Conservation (phyloP, 2,113 vertebrate species). For the Zootoca vivipara region DNA sequence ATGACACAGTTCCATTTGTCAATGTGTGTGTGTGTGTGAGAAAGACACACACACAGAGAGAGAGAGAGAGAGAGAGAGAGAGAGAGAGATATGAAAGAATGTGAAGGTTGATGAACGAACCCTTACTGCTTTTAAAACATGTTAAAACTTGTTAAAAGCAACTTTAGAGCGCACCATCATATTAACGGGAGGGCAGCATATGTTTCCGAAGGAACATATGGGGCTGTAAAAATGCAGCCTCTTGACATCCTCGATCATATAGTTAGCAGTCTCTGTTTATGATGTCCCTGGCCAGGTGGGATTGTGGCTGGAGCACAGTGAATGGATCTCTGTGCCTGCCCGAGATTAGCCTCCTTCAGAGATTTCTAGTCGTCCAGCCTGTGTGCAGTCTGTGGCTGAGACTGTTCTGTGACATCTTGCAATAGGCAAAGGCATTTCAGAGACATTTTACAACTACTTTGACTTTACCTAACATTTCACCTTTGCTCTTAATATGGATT, state of each 20-base stretch:
- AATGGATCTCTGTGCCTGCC: neutral
- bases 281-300: constrained; percentile 34
- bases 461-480: constrained; percentile 50
- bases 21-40: neutral
- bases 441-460: neutral
- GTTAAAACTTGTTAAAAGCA: constrained; percentile 22
- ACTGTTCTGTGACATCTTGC: neutral
- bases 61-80: too few species aligned
- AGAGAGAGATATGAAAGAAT: too few species aligned
- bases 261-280: constrained; percentile 8
- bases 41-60: too few species aligned
- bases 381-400: neutral
- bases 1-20: neutral
- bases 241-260: constrained; percentile 18
- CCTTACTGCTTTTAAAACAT: constrained; percentile 26
- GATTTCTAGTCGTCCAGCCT: neutral
- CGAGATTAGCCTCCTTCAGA: neutral
- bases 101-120: neutral
- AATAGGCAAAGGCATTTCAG: neutral
- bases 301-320: constrained; percentile 11
- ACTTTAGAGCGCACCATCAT: constrained; percentile 34
- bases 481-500: constrained; percentile 3
- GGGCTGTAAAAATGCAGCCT: constrained; percentile 48
- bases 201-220: constrained; percentile 40
- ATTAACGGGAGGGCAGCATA: constrained; percentile 23